phyloP scores from a whole-genome alignment of 2,113 vertebrate species.

The Onychorhynchus coronatus region DNA sequence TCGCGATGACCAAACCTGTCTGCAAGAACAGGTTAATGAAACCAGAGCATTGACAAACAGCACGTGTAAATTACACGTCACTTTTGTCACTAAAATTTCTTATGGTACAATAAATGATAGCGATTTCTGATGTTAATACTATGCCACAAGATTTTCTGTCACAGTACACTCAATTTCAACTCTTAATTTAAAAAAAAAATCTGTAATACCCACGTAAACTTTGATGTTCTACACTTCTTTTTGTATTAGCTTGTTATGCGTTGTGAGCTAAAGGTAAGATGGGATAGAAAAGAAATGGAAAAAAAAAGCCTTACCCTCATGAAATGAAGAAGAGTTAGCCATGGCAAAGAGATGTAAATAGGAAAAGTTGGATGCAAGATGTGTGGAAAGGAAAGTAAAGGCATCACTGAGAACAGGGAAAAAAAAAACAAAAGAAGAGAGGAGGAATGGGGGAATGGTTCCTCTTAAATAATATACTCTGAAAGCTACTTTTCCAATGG shows the following conservation, averaged over 20 bases:
- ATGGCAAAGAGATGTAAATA: constrained; percentile 70
- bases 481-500: not conserved
- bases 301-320: constrained; percentile 64
- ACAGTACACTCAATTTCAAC: not conserved
- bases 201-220: not conserved
- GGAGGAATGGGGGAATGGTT: constrained; percentile 40
- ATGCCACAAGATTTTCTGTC: not conserved
- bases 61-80: not conserved
- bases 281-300: constrained; percentile 31
- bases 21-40: not conserved
- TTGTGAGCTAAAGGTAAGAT: constrained; percentile 7
- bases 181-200: not conserved
- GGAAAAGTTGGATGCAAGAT: constrained; percentile 69
- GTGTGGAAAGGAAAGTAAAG: constrained; percentile 68
- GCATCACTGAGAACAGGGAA: constrained; percentile 65
- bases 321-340: constrained; percentile 70
- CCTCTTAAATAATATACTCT: not conserved
- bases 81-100: not conserved
- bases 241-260: not conserved
- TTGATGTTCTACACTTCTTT: not conserved
- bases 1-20: not conserved
- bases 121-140: not conserved
- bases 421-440: constrained; percentile 61
- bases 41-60: not conserved
- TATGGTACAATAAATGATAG: not conserved